Conservation (phyloP, 2,113 vertebrate species). For the Poeciliopsis turrubarensis region DNA sequence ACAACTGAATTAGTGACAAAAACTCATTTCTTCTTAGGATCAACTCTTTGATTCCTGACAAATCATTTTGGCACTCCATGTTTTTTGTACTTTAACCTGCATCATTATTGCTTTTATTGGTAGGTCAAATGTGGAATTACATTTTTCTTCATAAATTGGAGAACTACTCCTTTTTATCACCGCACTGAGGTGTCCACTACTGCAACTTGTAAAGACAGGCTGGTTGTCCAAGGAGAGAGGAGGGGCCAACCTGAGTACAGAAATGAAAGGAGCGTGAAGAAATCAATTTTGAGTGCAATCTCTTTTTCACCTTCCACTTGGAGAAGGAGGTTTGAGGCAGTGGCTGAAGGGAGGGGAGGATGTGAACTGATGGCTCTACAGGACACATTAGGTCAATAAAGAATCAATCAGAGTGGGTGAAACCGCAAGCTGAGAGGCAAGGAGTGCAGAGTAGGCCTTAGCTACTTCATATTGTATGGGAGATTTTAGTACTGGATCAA, state of each 20-base stretch:
- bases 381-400: conserved; percentile 96
- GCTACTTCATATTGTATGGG: conserved; percentile 82
- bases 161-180: conserved; percentile 46
- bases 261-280: conserved; percentile 49
- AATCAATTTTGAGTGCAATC: conserved; percentile 68
- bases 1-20: not conserved
- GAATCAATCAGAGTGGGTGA: conserved; percentile 95
- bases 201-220: conserved; percentile 43
- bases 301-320: conserved; percentile 68
- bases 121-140: conserved; percentile 72
- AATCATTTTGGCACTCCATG: conserved; percentile 46
- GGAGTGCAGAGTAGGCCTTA: conserved; percentile 87
- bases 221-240: conserved; percentile 23
- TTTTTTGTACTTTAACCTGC: conserved; percentile 55
- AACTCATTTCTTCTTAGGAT: conserved; percentile 34
- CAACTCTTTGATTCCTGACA: conserved; percentile 39
- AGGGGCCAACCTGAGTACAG: conserved; percentile 34
- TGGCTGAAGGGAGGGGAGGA: conserved; percentile 77
- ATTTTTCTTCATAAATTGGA: conserved; percentile 65
- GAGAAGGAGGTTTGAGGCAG: conserved; percentile 68
- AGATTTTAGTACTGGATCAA: conserved; percentile 59
- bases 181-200: conserved; percentile 20
- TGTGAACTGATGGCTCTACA: conserved; percentile 84
- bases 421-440: conserved; percentile 89
- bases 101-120: conserved; percentile 54